A percentile compares a stretch with the other conserved stretches of the same genome.
These are phyloP conservation scores for Calameuta filiformis DNA, from an alignment of 2,888 invertebrate species.

Conservation along the genomic window DNA sequence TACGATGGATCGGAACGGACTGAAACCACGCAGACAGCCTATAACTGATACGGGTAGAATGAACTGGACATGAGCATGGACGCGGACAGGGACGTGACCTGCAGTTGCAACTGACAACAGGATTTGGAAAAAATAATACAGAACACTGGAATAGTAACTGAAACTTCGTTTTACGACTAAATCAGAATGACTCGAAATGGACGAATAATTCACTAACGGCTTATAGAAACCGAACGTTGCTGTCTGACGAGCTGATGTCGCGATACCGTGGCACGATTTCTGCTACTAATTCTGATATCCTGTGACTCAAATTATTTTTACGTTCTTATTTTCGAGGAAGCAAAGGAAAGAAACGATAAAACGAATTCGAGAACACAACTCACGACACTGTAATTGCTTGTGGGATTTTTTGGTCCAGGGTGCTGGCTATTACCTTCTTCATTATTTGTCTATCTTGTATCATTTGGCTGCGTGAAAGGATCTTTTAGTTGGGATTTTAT, in stretches of 20 bases:
- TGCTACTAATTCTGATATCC: slow-evolving; percentile 10
- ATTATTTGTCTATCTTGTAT: not conserved
- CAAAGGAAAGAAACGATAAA: not conserved
- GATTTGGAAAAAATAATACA: not conserved
- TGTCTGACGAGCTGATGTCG: slow-evolving; percentile 34
- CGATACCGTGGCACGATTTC: slow-evolving; percentile 58
- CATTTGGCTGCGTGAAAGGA: not conserved
- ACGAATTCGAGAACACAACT: not conserved
- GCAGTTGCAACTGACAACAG: not conserved
- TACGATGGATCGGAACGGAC: not conserved
- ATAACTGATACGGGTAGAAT: not conserved
- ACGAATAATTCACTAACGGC: not conserved
- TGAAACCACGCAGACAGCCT: not conserved
- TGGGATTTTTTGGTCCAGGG: not conserved
- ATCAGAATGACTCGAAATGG: not conserved
- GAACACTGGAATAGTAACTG: not conserved
- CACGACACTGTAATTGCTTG: not conserved
- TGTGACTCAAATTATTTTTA: not conserved
- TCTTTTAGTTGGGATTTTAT: not conserved
- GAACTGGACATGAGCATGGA: not conserved
- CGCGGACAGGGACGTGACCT: not conserved
- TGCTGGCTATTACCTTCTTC: not conserved
- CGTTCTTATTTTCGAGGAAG: not conserved
- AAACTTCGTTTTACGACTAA: not conserved
- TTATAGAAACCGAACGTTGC: not conserved